Conservation (phyloP, 2,113 vertebrate genomes). For the Aramus guarauna region DNA sequence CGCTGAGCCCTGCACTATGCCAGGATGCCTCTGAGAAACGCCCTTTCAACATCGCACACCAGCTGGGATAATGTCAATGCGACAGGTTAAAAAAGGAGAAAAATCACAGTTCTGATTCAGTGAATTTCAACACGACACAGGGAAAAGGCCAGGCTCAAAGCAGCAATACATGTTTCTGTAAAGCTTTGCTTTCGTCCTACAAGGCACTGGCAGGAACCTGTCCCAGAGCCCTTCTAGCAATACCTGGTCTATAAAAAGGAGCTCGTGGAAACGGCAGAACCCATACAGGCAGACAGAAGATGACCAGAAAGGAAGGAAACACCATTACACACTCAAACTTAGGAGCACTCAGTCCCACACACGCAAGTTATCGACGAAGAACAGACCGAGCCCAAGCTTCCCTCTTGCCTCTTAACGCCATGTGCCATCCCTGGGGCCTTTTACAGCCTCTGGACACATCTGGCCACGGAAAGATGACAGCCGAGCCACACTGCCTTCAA, state of each 20-base stretch:
- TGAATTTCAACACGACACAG: not conserved
- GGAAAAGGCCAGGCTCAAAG: not conserved
- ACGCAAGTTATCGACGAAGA: rapidly evolving
- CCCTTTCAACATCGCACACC: not conserved
- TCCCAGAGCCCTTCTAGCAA: not conserved
- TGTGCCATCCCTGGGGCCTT: not conserved
- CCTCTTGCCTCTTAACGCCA: rapidly evolving
- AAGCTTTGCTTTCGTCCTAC: not conserved
- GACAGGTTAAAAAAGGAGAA: not conserved
- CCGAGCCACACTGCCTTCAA: not conserved
- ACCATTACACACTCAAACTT: not conserved
- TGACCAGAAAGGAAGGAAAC: not conserved
- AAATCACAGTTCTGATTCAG: not conserved
- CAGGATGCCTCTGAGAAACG: not conserved
- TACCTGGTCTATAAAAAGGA: not conserved
- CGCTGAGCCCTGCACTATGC: not conserved
- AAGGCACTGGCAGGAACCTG: not conserved
- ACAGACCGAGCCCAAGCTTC: not conserved
- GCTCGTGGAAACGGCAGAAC: not conserved
- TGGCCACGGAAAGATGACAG: not conserved
- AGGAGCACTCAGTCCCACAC: not conserved
- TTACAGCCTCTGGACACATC: not conserved
- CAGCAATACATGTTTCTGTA: not conserved
- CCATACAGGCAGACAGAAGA: not conserved
- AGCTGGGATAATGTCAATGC: not conserved